Evolutionary conservation across 2,888 invertebrate species (phyloP), one percentile per base, ranked within the genome.

Genomic region (Metacarcinus magister): DNA sequence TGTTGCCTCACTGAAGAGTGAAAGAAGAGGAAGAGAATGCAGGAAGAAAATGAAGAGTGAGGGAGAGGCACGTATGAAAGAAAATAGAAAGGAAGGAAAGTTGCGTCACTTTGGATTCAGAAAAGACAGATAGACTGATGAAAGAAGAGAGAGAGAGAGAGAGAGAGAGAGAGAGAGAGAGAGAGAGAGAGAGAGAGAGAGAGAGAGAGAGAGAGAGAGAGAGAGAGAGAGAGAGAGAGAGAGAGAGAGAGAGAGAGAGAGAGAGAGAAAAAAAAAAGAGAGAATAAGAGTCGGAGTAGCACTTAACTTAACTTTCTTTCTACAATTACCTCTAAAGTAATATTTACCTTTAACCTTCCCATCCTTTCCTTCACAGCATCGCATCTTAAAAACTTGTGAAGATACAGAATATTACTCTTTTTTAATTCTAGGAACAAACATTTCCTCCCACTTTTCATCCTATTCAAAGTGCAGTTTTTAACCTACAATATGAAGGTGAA

Each of bases 131-230:
- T 5, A 48, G 48, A 48, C 7, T 8, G n/a, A n/a, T n/a, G 67
- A 67, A 19, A 43, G 43, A 43, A 89, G 89, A 89, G 89, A 89
- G 28, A 89, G 89, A 89, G 89, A 89, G 89, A 89, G 89, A 89
- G 89, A 89, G 89, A 89, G 89, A 89, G 89, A 89, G 82, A 82
- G 82, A 82, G 82, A 82, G 82, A 82, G 82, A 82, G 82, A 82
- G 82, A 82, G 82, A 82, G 82, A 82, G 82, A 82, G 32, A 82
- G 82, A n/a, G n/a, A n/a, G n/a, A n/a, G n/a, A n/a, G n/a, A n/a
- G n/a, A n/a, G n/a, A n/a, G n/a, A n/a, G n/a, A n/a, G n/a, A n/a
- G n/a, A n/a, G n/a, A n/a, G n/a, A n/a, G 32, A 82, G 82, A 82
- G 82, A 28, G 82, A 82, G 82, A 32, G 87, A 87, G 87, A 28